These are phyloP conservation scores for Conistra vaccinii DNA, from an alignment of 2,888 invertebrate species.

Conservation along the genomic window DNA sequence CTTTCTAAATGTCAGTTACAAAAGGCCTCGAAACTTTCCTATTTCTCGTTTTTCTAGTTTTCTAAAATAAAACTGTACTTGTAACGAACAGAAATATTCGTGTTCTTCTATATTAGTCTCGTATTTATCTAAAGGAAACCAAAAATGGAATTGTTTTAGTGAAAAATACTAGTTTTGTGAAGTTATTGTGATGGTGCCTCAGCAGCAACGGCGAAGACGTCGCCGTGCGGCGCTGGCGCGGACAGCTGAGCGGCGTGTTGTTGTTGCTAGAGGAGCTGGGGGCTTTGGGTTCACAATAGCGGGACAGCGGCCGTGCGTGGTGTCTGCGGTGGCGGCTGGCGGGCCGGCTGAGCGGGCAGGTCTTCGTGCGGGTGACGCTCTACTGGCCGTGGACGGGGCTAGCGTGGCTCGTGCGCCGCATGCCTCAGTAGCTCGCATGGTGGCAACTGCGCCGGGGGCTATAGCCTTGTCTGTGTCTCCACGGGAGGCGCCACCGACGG, in stretches of 20 bases:
- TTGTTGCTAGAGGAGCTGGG: slow-evolving; percentile 95
- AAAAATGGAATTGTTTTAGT: slow-evolving; percentile 60
- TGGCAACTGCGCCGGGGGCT: slow-evolving; percentile 96
- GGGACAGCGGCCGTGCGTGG: slow-evolving; percentile 98
- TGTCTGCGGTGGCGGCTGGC: slow-evolving; percentile 97
- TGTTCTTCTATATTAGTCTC: slow-evolving; percentile 2
- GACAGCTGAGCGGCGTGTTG: slow-evolving; percentile 94
- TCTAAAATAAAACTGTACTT: slow-evolving; percentile 68
- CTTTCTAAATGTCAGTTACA: slow-evolving; percentile 87
- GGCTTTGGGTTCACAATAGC: slow-evolving; percentile 99
- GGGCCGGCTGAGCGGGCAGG: slow-evolving; percentile 97
- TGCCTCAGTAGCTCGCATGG: slow-evolving; percentile 97
- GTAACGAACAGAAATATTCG: slow-evolving; percentile 22
- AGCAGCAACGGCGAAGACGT: slow-evolving; percentile 87
- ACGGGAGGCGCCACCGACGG: slow-evolving; percentile 85
- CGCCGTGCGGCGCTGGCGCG: slow-evolving; percentile 83
- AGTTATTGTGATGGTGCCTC: slow-evolving; percentile 84
- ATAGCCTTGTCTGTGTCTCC: slow-evolving; percentile 96
- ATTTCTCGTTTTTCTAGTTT: slow-evolving; percentile 87
- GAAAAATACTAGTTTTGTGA: slow-evolving; percentile 65
- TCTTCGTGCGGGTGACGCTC: slow-evolving; percentile 97
- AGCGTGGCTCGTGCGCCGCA: slow-evolving; percentile 98
- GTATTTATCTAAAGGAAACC: slow-evolving; percentile 42
- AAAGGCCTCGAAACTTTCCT: slow-evolving; percentile 84
- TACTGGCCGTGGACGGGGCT: slow-evolving; percentile 97